A percentile compares a stretch with the other conserved stretches of the same genome.
phyloP scores from a whole-genome alignment of 2,797 vertebrate species.

The Bovichtus diacanthus region DNA sequence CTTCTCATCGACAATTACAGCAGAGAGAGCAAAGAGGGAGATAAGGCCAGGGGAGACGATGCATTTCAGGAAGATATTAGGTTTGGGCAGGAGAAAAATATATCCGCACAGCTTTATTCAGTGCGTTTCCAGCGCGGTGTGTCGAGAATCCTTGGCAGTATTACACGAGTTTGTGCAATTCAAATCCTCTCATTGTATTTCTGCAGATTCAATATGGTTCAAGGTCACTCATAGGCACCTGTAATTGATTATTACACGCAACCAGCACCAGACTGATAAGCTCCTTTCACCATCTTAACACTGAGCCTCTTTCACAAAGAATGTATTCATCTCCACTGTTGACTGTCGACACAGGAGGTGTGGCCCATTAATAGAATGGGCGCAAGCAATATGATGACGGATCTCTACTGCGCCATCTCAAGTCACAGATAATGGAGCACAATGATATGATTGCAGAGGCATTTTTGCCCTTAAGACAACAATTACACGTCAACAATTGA shows the following conservation, averaged over 20 bases:
- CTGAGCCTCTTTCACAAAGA: slow-evolving; percentile 68
- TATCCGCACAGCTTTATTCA: slow-evolving; percentile 60
- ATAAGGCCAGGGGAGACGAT: slow-evolving; percentile 74
- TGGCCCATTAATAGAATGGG: slow-evolving; percentile 52
- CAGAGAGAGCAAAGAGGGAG: slow-evolving; percentile 70
- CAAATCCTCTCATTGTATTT: slow-evolving; percentile 80
- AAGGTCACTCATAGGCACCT: slow-evolving; percentile 80
- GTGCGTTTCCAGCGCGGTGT: slow-evolving; percentile 54
- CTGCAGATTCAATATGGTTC: slow-evolving; percentile 75
- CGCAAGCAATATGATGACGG: slow-evolving; percentile 33
- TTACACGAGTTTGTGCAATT: slow-evolving; percentile 68
- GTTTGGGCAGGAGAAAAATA: slow-evolving; percentile 69
- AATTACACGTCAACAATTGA: slow-evolving; percentile 21
- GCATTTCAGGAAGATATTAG: slow-evolving; percentile 80
- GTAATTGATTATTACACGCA: slow-evolving; percentile 83
- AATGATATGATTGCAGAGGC: slow-evolving; percentile 30
- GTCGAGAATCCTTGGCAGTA: slow-evolving; percentile 65
- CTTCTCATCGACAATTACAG: slow-evolving; percentile 88
- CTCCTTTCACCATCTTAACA: slow-evolving; percentile 70
- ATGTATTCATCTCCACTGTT: slow-evolving; percentile 58
- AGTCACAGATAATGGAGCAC: slow-evolving; percentile 32
- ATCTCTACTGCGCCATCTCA: slow-evolving; percentile 50
- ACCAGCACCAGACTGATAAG: slow-evolving; percentile 73
- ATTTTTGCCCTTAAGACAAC: slow-evolving; percentile 43
- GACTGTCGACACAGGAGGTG: slow-evolving; percentile 53